Percentiles rank a stretch among this genome's conserved stretches.
phyloP scores from a whole-genome alignment of 2,113 vertebrate species.

The Plecturocebus donacophilus region DNA sequence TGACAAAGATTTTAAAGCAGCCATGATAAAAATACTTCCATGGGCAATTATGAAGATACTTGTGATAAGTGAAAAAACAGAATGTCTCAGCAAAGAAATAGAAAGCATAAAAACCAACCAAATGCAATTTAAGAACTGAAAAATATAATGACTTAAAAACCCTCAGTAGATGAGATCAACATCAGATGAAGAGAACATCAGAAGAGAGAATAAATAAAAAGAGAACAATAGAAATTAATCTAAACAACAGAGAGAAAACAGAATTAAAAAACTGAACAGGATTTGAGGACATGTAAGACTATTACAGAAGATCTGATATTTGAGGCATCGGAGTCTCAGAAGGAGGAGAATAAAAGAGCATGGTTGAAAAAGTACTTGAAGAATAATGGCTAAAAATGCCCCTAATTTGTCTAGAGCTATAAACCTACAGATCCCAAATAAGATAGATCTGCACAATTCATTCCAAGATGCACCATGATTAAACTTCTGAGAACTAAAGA shows the following conservation, averaged over 20 bases:
- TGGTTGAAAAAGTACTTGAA: background rate
- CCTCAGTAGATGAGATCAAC: background rate
- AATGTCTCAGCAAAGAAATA: background rate
- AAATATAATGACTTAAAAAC: background rate
- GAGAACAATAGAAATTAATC: background rate
- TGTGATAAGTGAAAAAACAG: background rate
- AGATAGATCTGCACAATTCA: no score
- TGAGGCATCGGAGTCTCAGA: background rate
- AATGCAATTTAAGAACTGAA: background rate
- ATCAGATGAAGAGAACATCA: background rate
- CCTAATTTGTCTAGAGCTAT: background rate
- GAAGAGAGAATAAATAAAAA: background rate
- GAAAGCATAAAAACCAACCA: background rate
- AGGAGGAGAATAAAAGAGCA: background rate
- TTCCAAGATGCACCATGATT: background rate
- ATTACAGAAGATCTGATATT: background rate
- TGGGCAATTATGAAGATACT: background rate
- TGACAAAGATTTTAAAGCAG: slow-evolving; percentile 12
- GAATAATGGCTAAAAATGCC: background rate
- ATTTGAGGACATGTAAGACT: background rate
- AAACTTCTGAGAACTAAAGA: background rate
- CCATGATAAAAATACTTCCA: background rate
- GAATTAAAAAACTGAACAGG: background rate
- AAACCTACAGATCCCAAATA: background rate
- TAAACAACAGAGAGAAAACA: background rate